Evolutionary conservation across 2,113 vertebrate species (phyloP).

Genomic region (Aldabrachelys gigantea): DNA sequence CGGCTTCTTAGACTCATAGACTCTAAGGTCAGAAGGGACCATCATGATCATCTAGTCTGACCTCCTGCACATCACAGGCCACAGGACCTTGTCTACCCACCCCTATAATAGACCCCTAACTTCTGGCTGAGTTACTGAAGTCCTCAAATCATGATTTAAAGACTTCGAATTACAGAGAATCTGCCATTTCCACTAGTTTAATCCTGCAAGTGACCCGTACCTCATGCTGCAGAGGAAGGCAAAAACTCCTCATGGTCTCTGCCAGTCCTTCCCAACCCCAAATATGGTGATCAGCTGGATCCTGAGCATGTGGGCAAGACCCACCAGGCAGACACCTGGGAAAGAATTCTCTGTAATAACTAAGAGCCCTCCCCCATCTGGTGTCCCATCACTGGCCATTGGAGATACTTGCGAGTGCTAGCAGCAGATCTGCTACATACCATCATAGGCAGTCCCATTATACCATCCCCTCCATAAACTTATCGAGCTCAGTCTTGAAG

Average conservation of each 20-base stretch:
- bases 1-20: not conserved
- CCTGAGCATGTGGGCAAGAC: not conserved
- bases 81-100: not conserved
- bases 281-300: not conserved
- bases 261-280: not conserved
- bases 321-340: not conserved
- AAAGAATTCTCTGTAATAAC: not conserved
- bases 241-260: not conserved
- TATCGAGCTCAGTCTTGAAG: not conserved
- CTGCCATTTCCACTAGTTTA: not conserved
- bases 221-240: not conserved
- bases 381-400: not conserved
- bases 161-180: not conserved
- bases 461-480: not conserved
- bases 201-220: not conserved
- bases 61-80: not conserved
- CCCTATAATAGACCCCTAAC: not conserved
- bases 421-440: no score
- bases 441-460: not conserved
- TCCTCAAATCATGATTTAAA: not conserved
- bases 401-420: not conserved
- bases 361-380: not conserved
- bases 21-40: not conserved
- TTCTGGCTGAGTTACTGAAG: not conserved
- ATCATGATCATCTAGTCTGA: not conserved